Evolutionary conservation across 1,140 invertebrate species (phyloP).

Genomic region (Carposina sasakii): DNA sequence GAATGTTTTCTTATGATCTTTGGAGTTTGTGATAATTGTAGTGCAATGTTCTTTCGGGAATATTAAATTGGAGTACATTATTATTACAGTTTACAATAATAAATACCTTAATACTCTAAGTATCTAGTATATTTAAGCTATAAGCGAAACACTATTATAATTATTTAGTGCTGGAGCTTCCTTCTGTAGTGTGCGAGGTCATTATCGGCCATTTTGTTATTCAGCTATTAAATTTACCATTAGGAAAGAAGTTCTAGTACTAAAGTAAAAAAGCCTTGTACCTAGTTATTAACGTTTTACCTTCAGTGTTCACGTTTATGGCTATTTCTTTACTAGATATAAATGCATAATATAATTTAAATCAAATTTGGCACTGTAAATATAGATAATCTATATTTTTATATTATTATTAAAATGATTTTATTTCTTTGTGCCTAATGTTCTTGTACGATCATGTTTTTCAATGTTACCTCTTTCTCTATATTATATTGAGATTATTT

Average conservation of each 20-base stretch:
- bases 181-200: too few species aligned
- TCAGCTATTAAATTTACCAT: conserved; percentile 10
- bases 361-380: conserved; percentile 57
- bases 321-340: conserved; percentile 20
- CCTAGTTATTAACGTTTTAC: conserved; percentile 17
- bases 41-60: conserved; percentile 56
- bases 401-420: conserved; percentile 52
- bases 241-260: conserved; percentile 12
- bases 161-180: conserved; percentile 22
- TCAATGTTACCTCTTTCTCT: conserved; percentile 41
- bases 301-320: conserved; percentile 38
- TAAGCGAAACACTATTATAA: conserved; percentile 21
- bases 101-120: conserved; percentile 22
- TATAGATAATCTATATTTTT: conserved; percentile 69
- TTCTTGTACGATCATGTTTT: too few species aligned
- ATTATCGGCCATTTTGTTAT: too few species aligned
- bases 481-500: conserved; percentile 30
- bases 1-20: conserved; percentile 21
- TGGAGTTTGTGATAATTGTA: conserved; percentile 50
- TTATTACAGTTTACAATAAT: not conserved
- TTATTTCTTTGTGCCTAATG: too few species aligned
- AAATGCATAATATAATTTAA: conserved; percentile 30
- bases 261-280: conserved; percentile 8
- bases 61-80: conserved; percentile 17
- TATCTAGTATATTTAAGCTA: conserved; percentile 21